A percentile compares a stretch with the other conserved stretches of the same genome.
These are phyloP conservation scores for Drosophila sucinea DNA, from an alignment of 1,140 invertebrate species.

Conservation along the genomic window DNA sequence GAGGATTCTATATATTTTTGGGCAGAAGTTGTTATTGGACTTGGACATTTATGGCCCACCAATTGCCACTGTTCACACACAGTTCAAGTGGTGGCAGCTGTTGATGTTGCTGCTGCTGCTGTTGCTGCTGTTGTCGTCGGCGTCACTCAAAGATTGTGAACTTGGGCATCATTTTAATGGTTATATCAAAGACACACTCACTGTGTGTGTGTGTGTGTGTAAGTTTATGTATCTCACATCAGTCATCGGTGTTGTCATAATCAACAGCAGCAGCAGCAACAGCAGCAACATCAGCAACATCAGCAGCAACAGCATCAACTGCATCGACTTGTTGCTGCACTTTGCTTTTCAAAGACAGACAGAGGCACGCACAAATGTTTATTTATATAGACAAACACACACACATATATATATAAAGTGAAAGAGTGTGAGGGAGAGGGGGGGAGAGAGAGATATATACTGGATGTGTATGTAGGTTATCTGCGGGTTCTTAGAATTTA, in stretches of 20 bases:
- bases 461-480: slow-evolving; percentile 69
- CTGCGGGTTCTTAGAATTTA: slow-evolving; percentile 76
- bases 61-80: slow-evolving; percentile 8
- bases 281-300: slow-evolving; percentile 23
- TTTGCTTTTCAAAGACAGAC: slow-evolving; percentile 39
- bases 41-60: neutral
- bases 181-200: slow-evolving; percentile 49
- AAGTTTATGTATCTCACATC: slow-evolving; percentile 38
- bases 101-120: neutral
- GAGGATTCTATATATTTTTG: neutral
- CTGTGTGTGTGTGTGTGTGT: neutral
- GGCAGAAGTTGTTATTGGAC: neutral
- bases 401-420: neutral
- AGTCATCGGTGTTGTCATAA: slow-evolving; percentile 65
- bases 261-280: slow-evolving; percentile 49
- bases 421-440: neutral
- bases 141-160: slow-evolving; percentile 47
- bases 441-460: slow-evolving; percentile 10
- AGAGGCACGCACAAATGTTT: slow-evolving; percentile 66
- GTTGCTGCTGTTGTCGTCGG: slow-evolving; percentile 14
- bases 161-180: slow-evolving; percentile 58
- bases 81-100: slow-evolving; percentile 28
- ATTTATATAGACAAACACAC: slow-evolving; percentile 50
- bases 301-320: slow-evolving; percentile 34
- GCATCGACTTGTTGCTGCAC: slow-evolving; percentile 62